These are phyloP conservation scores for Gambusia holbrooki DNA, from an alignment of 2,113 vertebrate species.

Conservation along the genomic window DNA sequence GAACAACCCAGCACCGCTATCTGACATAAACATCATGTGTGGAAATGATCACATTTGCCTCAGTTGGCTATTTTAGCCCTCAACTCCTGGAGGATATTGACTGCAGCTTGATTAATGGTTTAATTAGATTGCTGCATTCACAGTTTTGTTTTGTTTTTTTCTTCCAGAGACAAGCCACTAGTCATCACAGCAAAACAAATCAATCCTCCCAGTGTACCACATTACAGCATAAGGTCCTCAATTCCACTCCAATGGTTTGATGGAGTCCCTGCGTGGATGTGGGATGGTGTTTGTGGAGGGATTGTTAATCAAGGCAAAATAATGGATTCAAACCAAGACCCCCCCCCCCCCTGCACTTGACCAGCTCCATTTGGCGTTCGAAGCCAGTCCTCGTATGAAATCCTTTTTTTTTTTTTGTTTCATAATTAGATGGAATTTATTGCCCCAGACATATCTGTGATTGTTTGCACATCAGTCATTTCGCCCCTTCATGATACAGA, in stretches of 20 bases:
- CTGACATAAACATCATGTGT: constrained; percentile 33
- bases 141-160: constrained; percentile 37
- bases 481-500: constrained; percentile 20
- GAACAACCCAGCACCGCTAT: constrained; percentile 15
- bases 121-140: constrained; percentile 64
- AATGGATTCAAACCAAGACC: constrained; percentile 61
- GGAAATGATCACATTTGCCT: constrained; percentile 42
- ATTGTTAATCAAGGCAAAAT: constrained; percentile 60
- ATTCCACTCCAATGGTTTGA: constrained; percentile 60
- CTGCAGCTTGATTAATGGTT: constrained; percentile 67
- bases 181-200: constrained; percentile 59
- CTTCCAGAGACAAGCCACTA: constrained; percentile 63
- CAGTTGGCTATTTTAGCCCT: constrained; percentile 42
- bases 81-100: constrained; percentile 45
- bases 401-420: constrained; percentile 13
- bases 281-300: constrained; percentile 37
- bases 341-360: constrained; percentile 37
- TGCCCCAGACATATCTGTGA: constrained; percentile 6
- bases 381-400: constrained; percentile 4
- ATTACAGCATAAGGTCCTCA: constrained; percentile 38
- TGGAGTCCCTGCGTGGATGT: constrained; percentile 48
- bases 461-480: constrained; percentile 54
- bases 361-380: constrained; percentile 32
- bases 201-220: constrained; percentile 56
- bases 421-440: constrained; percentile 31